These are phyloP conservation scores for Trachops cirrhosus DNA, from an alignment of 2,797 vertebrate species.

Conservation along the genomic window DNA sequence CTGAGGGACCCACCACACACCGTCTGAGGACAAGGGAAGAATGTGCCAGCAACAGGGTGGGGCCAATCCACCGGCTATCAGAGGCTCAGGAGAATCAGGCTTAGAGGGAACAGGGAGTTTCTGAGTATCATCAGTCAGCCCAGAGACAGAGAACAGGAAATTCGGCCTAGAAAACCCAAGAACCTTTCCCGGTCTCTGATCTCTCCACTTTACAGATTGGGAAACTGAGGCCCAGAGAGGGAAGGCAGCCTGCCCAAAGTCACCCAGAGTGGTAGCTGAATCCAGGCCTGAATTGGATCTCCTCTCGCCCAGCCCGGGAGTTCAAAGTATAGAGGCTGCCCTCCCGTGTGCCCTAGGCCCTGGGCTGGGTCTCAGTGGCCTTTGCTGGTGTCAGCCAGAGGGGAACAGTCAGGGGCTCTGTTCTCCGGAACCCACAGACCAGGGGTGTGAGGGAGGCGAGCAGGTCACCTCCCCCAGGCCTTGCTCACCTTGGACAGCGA, in stretches of 20 bases:
- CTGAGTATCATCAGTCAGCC: neutral
- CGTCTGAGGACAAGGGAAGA: neutral
- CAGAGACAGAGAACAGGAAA: neutral
- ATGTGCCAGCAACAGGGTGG: neutral
- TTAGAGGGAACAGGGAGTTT: neutral
- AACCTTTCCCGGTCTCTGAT: neutral
- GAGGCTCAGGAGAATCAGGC: neutral
- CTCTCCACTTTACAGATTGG: neutral
- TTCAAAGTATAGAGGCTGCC: neutral
- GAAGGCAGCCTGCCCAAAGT: neutral
- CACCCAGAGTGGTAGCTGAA: neutral
- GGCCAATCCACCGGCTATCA: neutral
- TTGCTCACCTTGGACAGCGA: neutral
- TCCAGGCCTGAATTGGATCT: neutral
- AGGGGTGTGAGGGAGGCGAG: neutral
- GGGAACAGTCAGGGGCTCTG: neutral
- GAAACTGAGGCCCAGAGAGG: neutral
- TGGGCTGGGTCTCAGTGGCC: neutral
- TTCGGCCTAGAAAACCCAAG: neutral
- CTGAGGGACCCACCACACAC: too few species aligned
- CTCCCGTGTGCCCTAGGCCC: neutral
- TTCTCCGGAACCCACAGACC: neutral
- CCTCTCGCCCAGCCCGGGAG: neutral
- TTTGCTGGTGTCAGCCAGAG: neutral
- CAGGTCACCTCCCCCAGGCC: neutral